Evolutionary conservation across 2,113 vertebrate genomes (phyloP).

Genomic region (Scortum barcoo): DNA sequence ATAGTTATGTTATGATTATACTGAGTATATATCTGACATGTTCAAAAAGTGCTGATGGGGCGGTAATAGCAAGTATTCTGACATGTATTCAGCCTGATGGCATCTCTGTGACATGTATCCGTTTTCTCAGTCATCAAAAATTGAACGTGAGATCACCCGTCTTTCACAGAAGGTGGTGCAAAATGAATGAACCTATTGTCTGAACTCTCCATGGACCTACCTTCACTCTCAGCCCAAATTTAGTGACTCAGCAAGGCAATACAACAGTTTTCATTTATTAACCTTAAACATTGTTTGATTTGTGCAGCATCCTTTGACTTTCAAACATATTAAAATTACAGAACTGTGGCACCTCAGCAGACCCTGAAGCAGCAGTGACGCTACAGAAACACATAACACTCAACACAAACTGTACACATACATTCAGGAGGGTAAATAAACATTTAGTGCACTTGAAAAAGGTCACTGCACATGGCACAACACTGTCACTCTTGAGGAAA

Average conservation of each 20-base stretch:
- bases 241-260: slow-evolving; percentile 49
- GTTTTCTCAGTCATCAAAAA: slow-evolving; percentile 76
- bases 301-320: background rate
- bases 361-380: slow-evolving; percentile 13
- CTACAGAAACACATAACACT: background rate
- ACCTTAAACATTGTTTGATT: background rate
- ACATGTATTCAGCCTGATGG: slow-evolving; percentile 1
- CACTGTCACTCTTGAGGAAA: slow-evolving; percentile 28
- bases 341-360: slow-evolving; percentile 9
- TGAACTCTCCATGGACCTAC: slow-evolving; percentile 48
- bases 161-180: slow-evolving; percentile 69
- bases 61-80: background rate
- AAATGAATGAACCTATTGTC: slow-evolving; percentile 70
- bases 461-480: slow-evolving; percentile 50
- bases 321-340: slow-evolving; percentile 8
- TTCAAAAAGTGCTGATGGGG: background rate
- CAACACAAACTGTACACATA: slow-evolving; percentile 12
- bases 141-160: slow-evolving; percentile 67
- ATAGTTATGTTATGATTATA: background rate
- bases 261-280: slow-evolving; percentile 57
- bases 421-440: slow-evolving; percentile 35
- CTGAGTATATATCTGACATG: background rate
- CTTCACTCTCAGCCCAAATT: slow-evolving; percentile 34
- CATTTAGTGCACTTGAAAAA: slow-evolving; percentile 24
- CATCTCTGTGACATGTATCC: slow-evolving; percentile 56